These are phyloP conservation scores for Pocillopora meandrina DNA, from an alignment of 92 coral and sea anemone species.

Conservation along the genomic window DNA sequence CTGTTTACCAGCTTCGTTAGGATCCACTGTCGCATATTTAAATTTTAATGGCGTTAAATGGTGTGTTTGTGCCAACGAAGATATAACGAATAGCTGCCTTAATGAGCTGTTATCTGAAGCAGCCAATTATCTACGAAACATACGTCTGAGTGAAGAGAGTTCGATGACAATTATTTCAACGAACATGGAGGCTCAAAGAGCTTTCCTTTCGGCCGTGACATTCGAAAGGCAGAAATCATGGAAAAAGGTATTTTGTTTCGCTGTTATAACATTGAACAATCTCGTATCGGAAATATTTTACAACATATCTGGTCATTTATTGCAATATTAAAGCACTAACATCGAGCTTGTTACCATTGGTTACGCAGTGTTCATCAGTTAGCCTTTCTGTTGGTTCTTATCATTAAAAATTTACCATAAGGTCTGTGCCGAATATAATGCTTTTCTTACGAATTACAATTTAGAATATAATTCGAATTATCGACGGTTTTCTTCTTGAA, in stretches of 20 bases:
- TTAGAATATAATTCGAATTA: background rate
- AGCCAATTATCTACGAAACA: conserved; percentile 11
- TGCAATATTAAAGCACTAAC: no score
- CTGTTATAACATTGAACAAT: background rate
- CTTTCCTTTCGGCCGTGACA: conserved; percentile 29
- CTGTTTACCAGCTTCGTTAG: background rate
- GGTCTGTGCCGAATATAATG: background rate
- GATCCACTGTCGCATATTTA: background rate
- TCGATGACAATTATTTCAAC: no score
- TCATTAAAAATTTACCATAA: background rate
- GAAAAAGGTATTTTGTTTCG: conserved; percentile 24
- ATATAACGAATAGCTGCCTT: background rate
- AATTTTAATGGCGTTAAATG: background rate
- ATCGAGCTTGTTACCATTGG: conserved; percentile 3
- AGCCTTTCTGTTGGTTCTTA: conserved; percentile 12
- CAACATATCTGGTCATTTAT: no score
- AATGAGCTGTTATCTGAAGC: background rate
- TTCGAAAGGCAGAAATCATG: conserved; percentile 38
- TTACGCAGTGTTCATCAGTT: background rate
- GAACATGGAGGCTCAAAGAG: conserved; percentile 31
- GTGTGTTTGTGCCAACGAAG: background rate
- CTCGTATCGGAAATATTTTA: no score
- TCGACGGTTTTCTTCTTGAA: background rate
- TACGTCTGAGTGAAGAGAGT: conserved; percentile 2
- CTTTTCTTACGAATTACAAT: background rate